A percentile compares a stretch with the other conserved stretches of the same genome.
These are phyloP conservation scores for Cathartes aura DNA, from an alignment of 2,113 vertebrate species.

Conservation along the genomic window DNA sequence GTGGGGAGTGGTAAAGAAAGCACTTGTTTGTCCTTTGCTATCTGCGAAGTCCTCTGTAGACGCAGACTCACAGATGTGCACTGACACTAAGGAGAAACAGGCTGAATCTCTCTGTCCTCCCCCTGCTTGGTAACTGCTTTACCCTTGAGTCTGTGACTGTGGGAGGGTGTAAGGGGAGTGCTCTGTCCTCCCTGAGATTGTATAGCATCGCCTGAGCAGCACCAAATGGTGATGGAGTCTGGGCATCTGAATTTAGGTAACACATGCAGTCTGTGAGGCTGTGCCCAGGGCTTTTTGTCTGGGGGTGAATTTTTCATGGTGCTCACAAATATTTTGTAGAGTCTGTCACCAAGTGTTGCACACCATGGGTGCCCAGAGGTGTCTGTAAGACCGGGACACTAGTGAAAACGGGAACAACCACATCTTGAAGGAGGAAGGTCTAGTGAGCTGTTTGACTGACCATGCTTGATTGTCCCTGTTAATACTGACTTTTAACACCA, in stretches of 20 bases:
- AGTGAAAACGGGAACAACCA: neutral
- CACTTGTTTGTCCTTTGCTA: fast-evolving
- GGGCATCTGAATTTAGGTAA: neutral
- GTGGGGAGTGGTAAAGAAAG: neutral
- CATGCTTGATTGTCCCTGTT: neutral
- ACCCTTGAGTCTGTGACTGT: fast-evolving
- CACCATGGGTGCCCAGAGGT: neutral
- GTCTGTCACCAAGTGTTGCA: neutral
- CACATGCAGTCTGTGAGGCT: neutral
- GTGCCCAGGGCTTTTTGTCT: neutral
- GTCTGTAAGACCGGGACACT: neutral
- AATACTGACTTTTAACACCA: neutral
- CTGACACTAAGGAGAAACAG: neutral
- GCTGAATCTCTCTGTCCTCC: neutral
- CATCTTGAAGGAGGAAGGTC: neutral
- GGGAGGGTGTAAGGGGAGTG: neutral
- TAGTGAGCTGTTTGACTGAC: neutral
- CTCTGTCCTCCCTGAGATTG: neutral
- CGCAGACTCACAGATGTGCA: neutral
- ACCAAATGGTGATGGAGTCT: neutral
- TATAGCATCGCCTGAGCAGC: neutral
- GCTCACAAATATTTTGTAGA: neutral
- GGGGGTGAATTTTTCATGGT: neutral
- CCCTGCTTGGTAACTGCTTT: neutral
- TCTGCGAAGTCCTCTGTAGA: neutral